Conservation (phyloP, 2,888 invertebrate species). For the Seira musarum region DNA sequence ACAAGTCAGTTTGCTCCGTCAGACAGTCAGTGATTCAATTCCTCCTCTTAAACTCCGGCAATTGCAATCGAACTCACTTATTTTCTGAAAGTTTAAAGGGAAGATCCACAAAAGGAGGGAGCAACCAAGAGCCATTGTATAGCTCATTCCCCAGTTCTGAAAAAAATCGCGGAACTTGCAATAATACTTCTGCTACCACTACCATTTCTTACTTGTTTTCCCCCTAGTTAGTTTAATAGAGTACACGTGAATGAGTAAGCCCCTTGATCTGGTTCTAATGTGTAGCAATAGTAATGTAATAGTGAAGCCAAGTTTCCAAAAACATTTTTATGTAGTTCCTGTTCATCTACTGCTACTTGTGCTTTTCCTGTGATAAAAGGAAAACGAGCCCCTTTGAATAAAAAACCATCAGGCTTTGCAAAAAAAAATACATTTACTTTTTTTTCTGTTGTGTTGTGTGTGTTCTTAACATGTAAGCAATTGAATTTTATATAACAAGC, state of each 20-base stretch:
- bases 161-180: not conserved
- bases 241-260: slow-evolving; percentile 7
- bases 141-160: not conserved
- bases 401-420: not conserved
- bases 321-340: not conserved
- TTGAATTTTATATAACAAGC: not conserved
- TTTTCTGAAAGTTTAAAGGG: slow-evolving; percentile 6
- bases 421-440: no score
- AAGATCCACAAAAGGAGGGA: not conserved
- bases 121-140: no score
- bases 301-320: not conserved
- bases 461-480: no score
- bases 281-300: not conserved
- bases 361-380: slow-evolving; percentile 13
- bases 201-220: not conserved
- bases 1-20: slow-evolving; percentile 27
- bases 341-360: no score
- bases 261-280: no score
- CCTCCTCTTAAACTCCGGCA: slow-evolving; percentile 3
- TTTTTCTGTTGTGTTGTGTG: no score
- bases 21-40: slow-evolving; percentile 26
- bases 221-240: slow-evolving; percentile 12
- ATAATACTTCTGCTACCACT: no score
- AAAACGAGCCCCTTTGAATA: not conserved
- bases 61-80: slow-evolving; percentile 11